phyloP scores from a whole-genome alignment of 2,113 vertebrate species.

The Saccopteryx leptura region DNA sequence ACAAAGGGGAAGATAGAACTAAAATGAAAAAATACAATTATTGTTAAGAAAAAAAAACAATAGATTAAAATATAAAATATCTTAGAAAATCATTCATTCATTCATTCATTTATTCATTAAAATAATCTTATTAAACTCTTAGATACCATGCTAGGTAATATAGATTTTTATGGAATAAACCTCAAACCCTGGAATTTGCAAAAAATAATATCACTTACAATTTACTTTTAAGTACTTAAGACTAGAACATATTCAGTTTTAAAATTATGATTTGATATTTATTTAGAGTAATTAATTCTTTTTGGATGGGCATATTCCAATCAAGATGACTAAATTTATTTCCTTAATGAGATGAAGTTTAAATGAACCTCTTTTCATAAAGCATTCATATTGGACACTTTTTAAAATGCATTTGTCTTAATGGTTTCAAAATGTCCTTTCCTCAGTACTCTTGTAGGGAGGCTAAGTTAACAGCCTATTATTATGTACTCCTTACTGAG shows the following conservation, averaged over 20 bases:
- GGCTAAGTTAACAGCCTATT: conserved; percentile 87
- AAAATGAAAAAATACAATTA: conserved; percentile 1
- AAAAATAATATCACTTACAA: conserved; percentile 11
- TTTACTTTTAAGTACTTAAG: conserved; percentile 58
- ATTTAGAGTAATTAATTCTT: conserved; percentile 65
- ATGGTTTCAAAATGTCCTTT: conserved; percentile 89
- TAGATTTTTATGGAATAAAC: neutral
- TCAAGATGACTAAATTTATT: conserved; percentile 69
- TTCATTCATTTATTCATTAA: neutral
- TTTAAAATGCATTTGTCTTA: conserved; percentile 82
- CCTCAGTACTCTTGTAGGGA: conserved; percentile 82
- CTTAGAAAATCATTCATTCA: neutral
- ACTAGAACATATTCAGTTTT: conserved; percentile 29
- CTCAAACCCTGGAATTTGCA: conserved; percentile 10
- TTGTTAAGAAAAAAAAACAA: neutral
- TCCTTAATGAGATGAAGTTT: conserved; percentile 66
- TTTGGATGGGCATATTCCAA: conserved; percentile 62
- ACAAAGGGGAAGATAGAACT: neutral
- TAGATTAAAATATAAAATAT: neutral
- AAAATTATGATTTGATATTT: conserved; percentile 59
- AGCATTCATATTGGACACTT: conserved; percentile 57
- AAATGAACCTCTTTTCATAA: conserved; percentile 59
- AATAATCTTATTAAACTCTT: neutral
- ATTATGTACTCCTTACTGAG: conserved; percentile 88
- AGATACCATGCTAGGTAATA: neutral